These are phyloP conservation scores for Willisornis vidua DNA, from an alignment of 2,113 vertebrate species.

Conservation along the genomic window DNA sequence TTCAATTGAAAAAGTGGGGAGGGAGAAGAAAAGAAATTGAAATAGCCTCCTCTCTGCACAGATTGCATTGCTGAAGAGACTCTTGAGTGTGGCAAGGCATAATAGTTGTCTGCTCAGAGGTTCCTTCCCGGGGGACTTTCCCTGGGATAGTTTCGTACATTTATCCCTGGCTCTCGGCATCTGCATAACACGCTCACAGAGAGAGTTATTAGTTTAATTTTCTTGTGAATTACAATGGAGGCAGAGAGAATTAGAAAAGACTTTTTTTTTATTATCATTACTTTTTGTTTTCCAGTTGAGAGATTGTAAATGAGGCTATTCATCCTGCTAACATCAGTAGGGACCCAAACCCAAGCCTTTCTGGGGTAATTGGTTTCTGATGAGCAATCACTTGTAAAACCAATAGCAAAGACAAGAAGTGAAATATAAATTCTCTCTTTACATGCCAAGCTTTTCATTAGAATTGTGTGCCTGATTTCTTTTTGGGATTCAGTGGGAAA, in stretches of 20 bases:
- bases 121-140: slow-evolving; percentile 16
- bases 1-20: not conserved
- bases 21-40: not conserved
- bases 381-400: slow-evolving; percentile 61
- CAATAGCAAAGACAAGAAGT: slow-evolving; percentile 48
- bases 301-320: slow-evolving; percentile 67
- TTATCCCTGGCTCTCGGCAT: slow-evolving; percentile 48
- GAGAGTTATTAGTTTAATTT: slow-evolving; percentile 77
- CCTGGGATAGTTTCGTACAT: slow-evolving; percentile 25
- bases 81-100: not conserved
- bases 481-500: not conserved
- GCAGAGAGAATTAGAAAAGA: slow-evolving; percentile 44
- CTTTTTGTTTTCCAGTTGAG: slow-evolving; percentile 67
- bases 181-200: slow-evolving; percentile 11
- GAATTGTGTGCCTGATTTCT: not conserved
- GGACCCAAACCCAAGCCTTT: slow-evolving; percentile 51
- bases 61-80: not conserved
- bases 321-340: slow-evolving; percentile 60
- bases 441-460: slow-evolving; percentile 2
- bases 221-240: slow-evolving; percentile 62
- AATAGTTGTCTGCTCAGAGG: slow-evolving; percentile 18
- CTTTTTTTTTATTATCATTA: slow-evolving; percentile 39
- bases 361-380: slow-evolving; percentile 62
- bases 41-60: not conserved
- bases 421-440: slow-evolving; percentile 48